Conservation (phyloP, 2,797 vertebrate species). For the Propithecus deckenii region DNA sequence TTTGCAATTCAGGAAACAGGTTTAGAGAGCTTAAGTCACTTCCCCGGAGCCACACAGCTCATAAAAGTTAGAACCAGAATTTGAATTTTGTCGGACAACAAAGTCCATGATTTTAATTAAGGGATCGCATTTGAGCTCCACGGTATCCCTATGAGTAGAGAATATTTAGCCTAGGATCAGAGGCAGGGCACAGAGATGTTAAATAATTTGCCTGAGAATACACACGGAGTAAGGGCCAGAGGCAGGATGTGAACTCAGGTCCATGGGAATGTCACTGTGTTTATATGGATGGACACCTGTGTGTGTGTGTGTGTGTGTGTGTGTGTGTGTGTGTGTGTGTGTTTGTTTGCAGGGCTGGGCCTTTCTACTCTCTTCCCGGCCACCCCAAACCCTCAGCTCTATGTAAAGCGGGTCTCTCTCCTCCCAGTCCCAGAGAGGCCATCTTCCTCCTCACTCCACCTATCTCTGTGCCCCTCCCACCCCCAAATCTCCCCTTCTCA, state of each 20-base stretch:
- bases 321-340: not conserved
- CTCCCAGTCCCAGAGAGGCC: not conserved
- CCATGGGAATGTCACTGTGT: not conserved
- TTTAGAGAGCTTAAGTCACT: slow-evolving; percentile 12
- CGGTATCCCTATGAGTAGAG: not conserved
- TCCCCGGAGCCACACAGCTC: not conserved
- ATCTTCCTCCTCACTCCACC: not conserved
- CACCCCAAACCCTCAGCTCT: not conserved
- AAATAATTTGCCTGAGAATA: not conserved
- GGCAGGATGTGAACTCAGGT: not conserved
- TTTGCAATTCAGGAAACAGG: not conserved
- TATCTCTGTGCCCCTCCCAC: not conserved
- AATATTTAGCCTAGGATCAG: not conserved
- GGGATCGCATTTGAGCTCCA: not conserved
- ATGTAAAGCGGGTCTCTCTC: not conserved
- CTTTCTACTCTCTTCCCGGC: not conserved
- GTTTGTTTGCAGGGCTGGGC: not conserved
- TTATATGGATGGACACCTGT: too few relatives aligned
- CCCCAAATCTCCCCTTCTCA: not conserved
- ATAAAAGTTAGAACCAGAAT: not conserved
- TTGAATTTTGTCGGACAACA: not conserved
- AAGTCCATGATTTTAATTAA: not conserved
- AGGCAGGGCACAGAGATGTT: not conserved
- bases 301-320: too few relatives aligned
- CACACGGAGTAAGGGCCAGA: not conserved